A percentile compares a stretch with the other conserved stretches of the same genome.
Conservation (phyloP, 2,797 vertebrate genomes). For the Forpus xanthops region DNA sequence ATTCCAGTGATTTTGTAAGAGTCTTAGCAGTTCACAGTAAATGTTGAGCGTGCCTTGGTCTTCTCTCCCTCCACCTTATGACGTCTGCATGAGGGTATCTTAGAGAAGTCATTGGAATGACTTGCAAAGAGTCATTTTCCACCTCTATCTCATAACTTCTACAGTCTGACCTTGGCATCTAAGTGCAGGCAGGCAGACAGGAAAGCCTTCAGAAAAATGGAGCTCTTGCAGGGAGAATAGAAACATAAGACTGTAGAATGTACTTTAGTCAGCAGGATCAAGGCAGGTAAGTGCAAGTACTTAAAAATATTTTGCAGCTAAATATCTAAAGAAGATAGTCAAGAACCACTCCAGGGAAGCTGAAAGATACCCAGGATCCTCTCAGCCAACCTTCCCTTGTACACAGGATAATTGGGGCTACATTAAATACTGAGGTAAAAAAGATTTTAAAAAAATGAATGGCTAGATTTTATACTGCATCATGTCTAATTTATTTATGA, state of each 20-base stretch:
- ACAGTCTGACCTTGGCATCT: neutral
- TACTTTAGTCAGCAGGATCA: neutral
- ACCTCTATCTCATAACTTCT: neutral
- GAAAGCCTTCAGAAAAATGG: neutral
- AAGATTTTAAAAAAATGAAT: neutral
- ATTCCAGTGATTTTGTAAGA: neutral
- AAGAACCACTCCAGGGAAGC: neutral
- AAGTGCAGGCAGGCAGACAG: neutral
- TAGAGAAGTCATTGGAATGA: neutral
- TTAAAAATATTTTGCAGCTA: neutral
- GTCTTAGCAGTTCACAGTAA: neutral
- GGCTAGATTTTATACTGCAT: neutral
- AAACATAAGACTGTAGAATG: neutral
- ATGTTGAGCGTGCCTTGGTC: neutral
- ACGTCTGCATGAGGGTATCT: neutral
- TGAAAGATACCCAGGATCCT: neutral
- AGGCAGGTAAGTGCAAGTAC: neutral
- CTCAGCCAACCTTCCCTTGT: neutral
- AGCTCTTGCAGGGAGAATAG: rapidly evolving
- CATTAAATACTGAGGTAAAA: neutral
- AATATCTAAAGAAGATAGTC: neutral
- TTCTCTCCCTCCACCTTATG: rapidly evolving
- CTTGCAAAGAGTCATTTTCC: neutral
- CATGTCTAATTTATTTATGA: neutral
- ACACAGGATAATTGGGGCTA: neutral